Base-by-base conservation (phyloP, 2,888 invertebrate species). In the Syritta pipiens region DNA sequence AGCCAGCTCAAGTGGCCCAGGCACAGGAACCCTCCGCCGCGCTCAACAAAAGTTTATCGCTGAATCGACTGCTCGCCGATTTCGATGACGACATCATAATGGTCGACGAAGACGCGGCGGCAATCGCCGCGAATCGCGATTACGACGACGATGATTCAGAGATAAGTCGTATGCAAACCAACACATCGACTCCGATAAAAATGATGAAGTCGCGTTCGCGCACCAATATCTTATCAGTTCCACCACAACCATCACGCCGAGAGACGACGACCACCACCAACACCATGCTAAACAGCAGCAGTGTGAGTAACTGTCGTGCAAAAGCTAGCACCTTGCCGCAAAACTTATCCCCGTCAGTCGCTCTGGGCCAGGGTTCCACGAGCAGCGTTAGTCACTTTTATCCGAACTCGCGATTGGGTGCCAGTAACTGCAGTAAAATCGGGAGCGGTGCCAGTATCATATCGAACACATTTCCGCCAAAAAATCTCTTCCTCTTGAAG, bases 261-360 rank as follows among this genome's bases (percentile, higher is more conserved):
- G 68, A 72, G 19, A 82, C 76, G 3, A 82, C 65, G 10, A 82
- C 82, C 17, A 82, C 81, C 26, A 82, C 82, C 35, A 83, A 83
- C 22, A 72, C 76, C 48, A 57, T 72, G 42, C n/a, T n/a, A n/a
- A n/a, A n/a, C n/a, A 74, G 68, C 40, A 60, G 49, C 82, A 81
- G 72, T 83, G 89, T 82, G 87, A 17, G 90, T 89, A 82, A 68
- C 37, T 81, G 86, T 53, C 85, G 86, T 79, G 91, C 91, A 83
- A 92, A 92, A 86, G 91, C 92, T 1, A 92, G 91, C 88, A 92
- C 92, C 0, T 86, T 92, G 69, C 92, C 92, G 44, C 92, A 92
- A 87, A 92, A 91, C 87, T 87, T 92, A 76, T 88, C 89, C 46
- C 86, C 88, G 30, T 86, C 87, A 83, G 83, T 86, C 72, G 85